A percentile compares a stretch with the other conserved stretches of the same genome.
These are phyloP conservation scores for Pangasianodon gigas DNA, from an alignment of 2,113 vertebrate genomes.

Conservation along the genomic window DNA sequence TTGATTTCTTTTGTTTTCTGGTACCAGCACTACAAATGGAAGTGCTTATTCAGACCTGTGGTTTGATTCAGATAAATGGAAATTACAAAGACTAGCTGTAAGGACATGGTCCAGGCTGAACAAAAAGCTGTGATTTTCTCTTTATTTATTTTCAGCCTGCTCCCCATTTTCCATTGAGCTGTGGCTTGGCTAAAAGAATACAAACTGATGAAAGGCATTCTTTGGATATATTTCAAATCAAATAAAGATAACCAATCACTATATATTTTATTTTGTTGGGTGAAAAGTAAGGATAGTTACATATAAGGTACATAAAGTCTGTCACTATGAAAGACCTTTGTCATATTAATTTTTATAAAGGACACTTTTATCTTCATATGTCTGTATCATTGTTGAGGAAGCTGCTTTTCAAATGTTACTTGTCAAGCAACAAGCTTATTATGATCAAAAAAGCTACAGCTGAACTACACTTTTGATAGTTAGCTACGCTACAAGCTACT, in stretches of 20 bases:
- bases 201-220: conserved; percentile 28
- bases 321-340: not conserved
- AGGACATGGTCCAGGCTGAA: conserved; percentile 35
- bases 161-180: not conserved
- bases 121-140: conserved; percentile 49
- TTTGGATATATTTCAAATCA: not conserved
- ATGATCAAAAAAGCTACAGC: not conserved
- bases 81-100: conserved; percentile 45
- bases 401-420: not conserved
- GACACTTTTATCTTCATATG: not conserved
- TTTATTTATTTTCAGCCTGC: conserved; percentile 24
- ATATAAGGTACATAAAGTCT: not conserved
- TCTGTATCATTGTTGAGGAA: not conserved
- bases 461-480: not conserved
- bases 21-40: conserved; percentile 37
- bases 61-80: conserved; percentile 43
- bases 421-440: not conserved
- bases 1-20: conserved; percentile 57
- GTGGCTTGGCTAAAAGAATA: conserved; percentile 19
- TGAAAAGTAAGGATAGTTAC: not conserved
- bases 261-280: not conserved
- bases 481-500: not conserved
- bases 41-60: conserved; percentile 33
- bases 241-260: not conserved
- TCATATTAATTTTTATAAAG: not conserved